Conservation (phyloP, 2,797 vertebrate genomes). For the Florisuga fusca region DNA sequence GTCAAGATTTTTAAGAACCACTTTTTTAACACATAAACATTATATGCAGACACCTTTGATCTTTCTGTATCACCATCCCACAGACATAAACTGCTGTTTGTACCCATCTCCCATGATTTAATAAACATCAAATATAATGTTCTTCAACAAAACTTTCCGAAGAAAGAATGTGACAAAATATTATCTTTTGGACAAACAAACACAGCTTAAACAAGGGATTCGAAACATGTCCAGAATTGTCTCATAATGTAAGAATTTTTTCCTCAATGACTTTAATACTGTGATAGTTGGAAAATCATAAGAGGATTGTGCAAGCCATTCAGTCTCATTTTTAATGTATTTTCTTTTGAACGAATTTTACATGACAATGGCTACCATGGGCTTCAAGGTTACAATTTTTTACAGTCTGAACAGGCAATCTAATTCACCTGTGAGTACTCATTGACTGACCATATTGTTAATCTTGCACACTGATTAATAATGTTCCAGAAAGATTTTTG, state of each 20-base stretch:
- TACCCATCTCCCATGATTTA: neutral
- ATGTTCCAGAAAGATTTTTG: neutral
- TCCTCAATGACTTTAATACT: neutral
- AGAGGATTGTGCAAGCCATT: neutral
- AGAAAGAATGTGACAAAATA: neutral
- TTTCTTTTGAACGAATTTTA: neutral
- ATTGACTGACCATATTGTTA: neutral
- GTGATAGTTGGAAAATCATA: neutral
- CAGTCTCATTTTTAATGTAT: neutral
- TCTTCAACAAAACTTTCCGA: neutral
- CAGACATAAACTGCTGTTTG: neutral
- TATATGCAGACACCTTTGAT: neutral
- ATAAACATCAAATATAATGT: neutral
- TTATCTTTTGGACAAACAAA: neutral
- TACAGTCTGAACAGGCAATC: neutral
- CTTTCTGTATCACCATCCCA: neutral
- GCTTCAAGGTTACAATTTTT: neutral
- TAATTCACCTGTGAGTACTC: neutral
- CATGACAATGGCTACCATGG: neutral
- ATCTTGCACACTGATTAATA: neutral
- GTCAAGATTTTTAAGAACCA: rapidly evolving
- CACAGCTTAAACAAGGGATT: neutral
- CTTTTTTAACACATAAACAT: neutral
- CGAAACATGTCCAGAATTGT: rapidly evolving
- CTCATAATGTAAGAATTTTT: neutral